Evolutionary conservation across 2,797 vertebrate genomes (phyloP).

Genomic region (Fistularia tabacaria): DNA sequence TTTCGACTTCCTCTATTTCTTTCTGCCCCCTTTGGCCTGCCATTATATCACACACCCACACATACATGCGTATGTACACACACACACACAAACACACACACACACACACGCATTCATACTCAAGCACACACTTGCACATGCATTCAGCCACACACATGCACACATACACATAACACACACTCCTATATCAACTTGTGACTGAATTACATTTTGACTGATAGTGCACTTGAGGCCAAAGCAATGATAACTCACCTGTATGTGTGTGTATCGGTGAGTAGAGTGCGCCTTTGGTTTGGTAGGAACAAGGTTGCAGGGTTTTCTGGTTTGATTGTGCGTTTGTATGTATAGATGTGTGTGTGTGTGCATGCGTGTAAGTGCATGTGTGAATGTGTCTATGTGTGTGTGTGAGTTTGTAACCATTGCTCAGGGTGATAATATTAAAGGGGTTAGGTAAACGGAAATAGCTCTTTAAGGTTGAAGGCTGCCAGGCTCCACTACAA

Average conservation of each 20-base stretch:
- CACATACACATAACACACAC: constrained; percentile 30
- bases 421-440: constrained; percentile 55
- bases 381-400: neutral
- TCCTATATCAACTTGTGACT: constrained; percentile 69
- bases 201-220: constrained; percentile 75
- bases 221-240: constrained; percentile 71
- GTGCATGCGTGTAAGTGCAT: constrained; percentile 13
- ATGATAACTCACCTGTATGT: constrained; percentile 65
- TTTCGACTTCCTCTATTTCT: constrained; percentile 64
- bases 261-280: constrained; percentile 6
- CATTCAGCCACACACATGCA: constrained; percentile 10
- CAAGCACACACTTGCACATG: constrained; percentile 13
- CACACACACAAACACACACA: constrained; percentile 10
- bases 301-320: constrained; percentile 53
- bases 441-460: constrained; percentile 41
- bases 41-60: constrained; percentile 58
- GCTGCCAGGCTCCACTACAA: constrained; percentile 30
- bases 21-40: constrained; percentile 60
- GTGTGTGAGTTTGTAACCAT: neutral
- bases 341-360: constrained; percentile 3
- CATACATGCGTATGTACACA: constrained; percentile 12
- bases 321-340: constrained; percentile 12
- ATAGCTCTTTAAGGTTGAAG: constrained; percentile 34
- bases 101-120: constrained; percentile 6
- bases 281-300: constrained; percentile 43